Evolutionary conservation across 2,888 invertebrate species (phyloP).

Genomic region (Agrilus biguttatus): DNA sequence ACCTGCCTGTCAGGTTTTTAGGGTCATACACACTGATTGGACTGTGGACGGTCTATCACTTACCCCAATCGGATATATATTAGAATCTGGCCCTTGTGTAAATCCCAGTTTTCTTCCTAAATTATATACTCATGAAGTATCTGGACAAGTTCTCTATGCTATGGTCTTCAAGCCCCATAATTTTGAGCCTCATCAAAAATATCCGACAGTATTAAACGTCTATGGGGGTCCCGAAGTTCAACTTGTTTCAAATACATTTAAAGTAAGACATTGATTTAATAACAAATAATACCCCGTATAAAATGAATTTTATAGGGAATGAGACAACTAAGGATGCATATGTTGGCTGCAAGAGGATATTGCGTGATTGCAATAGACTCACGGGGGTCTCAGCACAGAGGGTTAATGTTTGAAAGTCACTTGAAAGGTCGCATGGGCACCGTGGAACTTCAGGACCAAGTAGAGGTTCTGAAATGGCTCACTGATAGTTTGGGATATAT

Average conservation of each 20-base stretch:
- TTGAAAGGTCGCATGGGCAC: conserved; percentile 84
- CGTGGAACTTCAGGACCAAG: conserved; percentile 86
- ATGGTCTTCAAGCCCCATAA: conserved; percentile 81
- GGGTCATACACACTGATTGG: conserved; percentile 50
- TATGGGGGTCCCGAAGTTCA: conserved; percentile 99
- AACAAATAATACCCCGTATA: neutral
- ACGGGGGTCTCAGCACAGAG: conserved; percentile 87
- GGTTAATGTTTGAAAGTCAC: conserved; percentile 81
- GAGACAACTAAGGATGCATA: conserved; percentile 83
- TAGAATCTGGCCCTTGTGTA: conserved; percentile 41
- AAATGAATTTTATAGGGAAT: conserved; percentile 48
- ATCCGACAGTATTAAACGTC: conserved; percentile 90
- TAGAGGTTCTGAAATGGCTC: conserved; percentile 77
- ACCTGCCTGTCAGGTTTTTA: conserved; percentile 65
- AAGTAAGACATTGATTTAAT: conserved; percentile 38
- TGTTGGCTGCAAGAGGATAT: conserved; percentile 90
- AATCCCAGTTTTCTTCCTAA: conserved; percentile 52
- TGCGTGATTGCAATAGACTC: conserved; percentile 93
- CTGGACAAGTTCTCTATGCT: conserved; percentile 63
- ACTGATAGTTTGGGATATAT: conserved; percentile 75
- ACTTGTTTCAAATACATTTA: conserved; percentile 88
- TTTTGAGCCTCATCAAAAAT: conserved; percentile 48
- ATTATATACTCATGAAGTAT: conserved; percentile 52
- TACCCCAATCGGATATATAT: conserved; percentile 54
- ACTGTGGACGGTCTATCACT: conserved; percentile 53